Conservation (phyloP, 2,888 invertebrate species). For the Chymomyza fuscimana region DNA sequence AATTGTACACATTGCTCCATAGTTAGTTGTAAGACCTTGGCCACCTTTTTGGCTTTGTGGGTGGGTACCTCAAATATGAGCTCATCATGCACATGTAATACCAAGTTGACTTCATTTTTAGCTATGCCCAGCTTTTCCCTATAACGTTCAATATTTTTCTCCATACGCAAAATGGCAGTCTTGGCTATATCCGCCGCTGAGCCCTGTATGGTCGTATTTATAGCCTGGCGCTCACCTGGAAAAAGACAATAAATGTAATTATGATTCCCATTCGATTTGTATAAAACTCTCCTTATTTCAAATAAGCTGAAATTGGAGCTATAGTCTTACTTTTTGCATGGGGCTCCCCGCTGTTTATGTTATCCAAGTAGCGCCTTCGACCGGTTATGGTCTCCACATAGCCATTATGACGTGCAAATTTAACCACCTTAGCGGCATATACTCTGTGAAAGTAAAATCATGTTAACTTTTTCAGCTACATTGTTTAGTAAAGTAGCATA, state of each 20-base stretch:
- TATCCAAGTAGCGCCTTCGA: conserved; percentile 88
- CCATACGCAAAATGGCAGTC: conserved; percentile 90
- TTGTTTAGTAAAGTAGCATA: not conserved
- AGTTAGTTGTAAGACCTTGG: conserved; percentile 84
- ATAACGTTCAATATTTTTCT: conserved; percentile 81
- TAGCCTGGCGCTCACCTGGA: conserved; percentile 96
- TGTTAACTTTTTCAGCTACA: not conserved
- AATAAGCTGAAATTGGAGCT: no score
- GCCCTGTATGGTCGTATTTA: conserved; percentile 97
- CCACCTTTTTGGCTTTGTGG: conserved; percentile 82
- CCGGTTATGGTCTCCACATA: conserved; percentile 92
- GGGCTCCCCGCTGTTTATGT: conserved; percentile 84
- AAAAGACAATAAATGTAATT: conserved; percentile 78
- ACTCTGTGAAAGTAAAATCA: conserved; percentile 40
- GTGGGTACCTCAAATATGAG: conserved; percentile 92
- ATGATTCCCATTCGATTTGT: conserved; percentile 13
- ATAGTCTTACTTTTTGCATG: conserved; percentile 82
- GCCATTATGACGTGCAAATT: conserved; percentile 85
- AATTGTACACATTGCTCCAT: conserved; percentile 90
- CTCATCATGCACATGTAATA: conserved; percentile 98
- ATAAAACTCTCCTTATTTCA: conserved; percentile 10
- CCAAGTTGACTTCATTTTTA: conserved; percentile 83
- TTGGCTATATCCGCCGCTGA: conserved; percentile 98
- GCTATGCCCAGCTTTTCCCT: conserved; percentile 65
- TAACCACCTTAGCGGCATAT: conserved; percentile 80